Evolutionary conservation across 2,888 invertebrate species (phyloP).

Genomic region (Ormyrus rosae): DNA sequence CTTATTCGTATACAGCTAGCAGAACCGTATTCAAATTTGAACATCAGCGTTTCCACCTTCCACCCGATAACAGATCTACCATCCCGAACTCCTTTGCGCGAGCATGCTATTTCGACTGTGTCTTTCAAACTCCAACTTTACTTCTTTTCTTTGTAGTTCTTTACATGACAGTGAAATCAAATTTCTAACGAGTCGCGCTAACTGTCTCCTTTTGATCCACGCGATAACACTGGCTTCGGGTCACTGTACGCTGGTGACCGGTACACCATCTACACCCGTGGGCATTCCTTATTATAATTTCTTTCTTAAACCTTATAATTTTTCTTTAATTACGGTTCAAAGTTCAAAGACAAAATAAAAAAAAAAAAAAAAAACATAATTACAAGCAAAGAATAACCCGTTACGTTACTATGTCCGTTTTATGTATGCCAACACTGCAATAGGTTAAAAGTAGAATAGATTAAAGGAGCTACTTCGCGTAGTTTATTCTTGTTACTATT

Average conservation of each 20-base stretch:
- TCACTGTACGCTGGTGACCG: conserved; percentile 32
- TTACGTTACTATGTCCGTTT: conserved; percentile 23
- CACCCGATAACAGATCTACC: too few species aligned
- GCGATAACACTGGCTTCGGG: conserved; percentile 9
- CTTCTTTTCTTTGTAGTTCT: neutral
- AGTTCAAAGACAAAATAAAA: neutral
- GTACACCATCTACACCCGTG: conserved; percentile 55
- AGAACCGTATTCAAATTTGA: neutral
- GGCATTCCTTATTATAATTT: conserved; percentile 49
- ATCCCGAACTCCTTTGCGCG: neutral
- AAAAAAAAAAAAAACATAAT: conserved; percentile 5
- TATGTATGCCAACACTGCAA: conserved; percentile 46
- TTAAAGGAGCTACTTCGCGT: conserved; percentile 24
- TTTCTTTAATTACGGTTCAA: conserved; percentile 31
- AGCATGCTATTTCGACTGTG: conserved; percentile 14
- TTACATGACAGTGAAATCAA: neutral
- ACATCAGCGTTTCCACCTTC: neutral
- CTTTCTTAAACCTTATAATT: conserved; percentile 20
- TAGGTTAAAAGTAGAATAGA: conserved; percentile 47
- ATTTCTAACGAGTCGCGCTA: conserved; percentile 6
- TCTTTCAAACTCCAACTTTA: conserved; percentile 29
- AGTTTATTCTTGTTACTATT: conserved; percentile 21
- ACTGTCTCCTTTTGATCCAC: neutral
- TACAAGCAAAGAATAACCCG: conserved; percentile 9
- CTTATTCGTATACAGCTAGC: too few species aligned